A percentile compares a stretch with the other conserved stretches of the same genome.
These are phyloP conservation scores for Bombus cullumanus DNA, from an alignment of 1,140 invertebrate species.

Conservation along the genomic window DNA sequence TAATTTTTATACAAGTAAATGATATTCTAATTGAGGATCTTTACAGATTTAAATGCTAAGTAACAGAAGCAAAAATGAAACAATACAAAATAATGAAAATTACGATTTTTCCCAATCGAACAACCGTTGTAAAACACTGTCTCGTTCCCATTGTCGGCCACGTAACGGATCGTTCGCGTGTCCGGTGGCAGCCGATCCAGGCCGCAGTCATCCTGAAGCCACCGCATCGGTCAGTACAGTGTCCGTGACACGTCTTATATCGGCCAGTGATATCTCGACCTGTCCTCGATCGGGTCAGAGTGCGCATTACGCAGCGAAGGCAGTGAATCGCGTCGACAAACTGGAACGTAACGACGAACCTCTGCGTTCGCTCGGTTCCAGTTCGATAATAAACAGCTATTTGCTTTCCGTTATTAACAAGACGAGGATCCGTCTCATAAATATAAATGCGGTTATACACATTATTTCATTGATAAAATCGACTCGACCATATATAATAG, in stretches of 20 bases:
- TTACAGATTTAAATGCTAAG: too few species aligned
- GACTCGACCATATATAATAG: not conserved
- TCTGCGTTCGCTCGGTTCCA: not conserved
- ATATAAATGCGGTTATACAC: too few species aligned
- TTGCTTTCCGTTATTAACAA: not conserved
- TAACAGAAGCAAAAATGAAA: not conserved
- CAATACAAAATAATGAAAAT: not conserved
- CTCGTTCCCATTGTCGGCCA: conserved; percentile 17
- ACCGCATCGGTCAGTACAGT: conserved; percentile 23
- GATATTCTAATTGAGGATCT: too few species aligned
- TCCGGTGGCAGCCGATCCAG: not conserved
- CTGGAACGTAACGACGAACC: not conserved
- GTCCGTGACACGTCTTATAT: conserved; percentile 37
- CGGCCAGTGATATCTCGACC: conserved; percentile 32
- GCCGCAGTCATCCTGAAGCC: conserved; percentile 28
- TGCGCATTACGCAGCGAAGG: conserved; percentile 8
- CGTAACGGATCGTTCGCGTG: conserved; percentile 29
- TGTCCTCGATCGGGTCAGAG: conserved; percentile 30
- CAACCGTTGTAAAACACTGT: not conserved
- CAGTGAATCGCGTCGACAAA: conserved; percentile 17
- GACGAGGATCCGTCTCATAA: not conserved
- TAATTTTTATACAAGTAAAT: too few species aligned
- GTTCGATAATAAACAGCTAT: not conserved
- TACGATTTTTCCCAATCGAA: not conserved
- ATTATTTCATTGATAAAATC: not conserved